These are phyloP conservation scores for Anguilla megastoma DNA, from an alignment of 2,797 vertebrate species.

Conservation along the genomic window DNA sequence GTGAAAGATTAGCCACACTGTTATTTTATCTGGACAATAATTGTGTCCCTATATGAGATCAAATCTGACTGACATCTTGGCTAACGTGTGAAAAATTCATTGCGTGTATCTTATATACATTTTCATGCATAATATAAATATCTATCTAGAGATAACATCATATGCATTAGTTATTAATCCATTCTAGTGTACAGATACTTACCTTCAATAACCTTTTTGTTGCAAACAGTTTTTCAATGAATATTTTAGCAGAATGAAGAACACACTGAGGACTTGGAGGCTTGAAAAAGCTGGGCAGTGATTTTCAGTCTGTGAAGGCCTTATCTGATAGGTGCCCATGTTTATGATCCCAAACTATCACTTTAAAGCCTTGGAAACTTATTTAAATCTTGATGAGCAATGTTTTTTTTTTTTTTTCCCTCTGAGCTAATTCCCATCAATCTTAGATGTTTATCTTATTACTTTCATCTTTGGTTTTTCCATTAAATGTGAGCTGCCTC, in stretches of 20 bases:
- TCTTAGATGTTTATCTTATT: constrained; percentile 42
- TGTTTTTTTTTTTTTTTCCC: constrained; percentile 11
- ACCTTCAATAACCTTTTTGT: constrained; percentile 3
- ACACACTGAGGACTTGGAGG: background rate
- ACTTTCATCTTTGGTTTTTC: constrained; percentile 7
- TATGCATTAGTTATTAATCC: background rate
- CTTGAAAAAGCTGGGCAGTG: background rate
- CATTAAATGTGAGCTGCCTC: background rate
- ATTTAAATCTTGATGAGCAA: constrained; percentile 32
- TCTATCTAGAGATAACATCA: background rate
- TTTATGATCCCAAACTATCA: constrained; percentile 2
- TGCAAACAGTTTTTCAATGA: background rate
- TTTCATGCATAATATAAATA: background rate
- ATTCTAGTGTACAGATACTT: background rate
- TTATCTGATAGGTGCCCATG: constrained; percentile 3
- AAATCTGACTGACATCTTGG: background rate
- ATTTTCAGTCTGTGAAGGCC: background rate
- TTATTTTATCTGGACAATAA: background rate
- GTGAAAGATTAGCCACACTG: background rate
- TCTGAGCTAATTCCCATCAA: constrained; percentile 35
- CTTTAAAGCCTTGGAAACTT: background rate
- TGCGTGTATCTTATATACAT: background rate
- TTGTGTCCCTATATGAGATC: background rate
- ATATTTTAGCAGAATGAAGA: background rate
- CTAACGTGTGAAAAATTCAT: background rate